phyloP scores from a whole-genome alignment of 2,113 vertebrate species.

The Apus apus region DNA sequence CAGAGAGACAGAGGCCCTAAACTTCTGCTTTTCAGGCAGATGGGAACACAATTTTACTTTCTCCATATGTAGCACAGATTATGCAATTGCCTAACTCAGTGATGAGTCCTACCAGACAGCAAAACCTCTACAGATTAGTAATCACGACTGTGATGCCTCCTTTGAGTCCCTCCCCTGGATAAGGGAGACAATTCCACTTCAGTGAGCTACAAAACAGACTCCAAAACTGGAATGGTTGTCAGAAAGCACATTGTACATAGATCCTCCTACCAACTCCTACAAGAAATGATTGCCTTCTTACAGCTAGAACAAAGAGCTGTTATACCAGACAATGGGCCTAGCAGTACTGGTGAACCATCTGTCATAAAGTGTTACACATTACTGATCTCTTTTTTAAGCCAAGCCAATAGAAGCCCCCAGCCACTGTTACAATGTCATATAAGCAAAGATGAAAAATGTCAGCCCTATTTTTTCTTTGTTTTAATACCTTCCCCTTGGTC shows the following conservation, averaged over 20 bases:
- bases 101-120: background rate
- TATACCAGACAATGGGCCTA: conserved; percentile 39
- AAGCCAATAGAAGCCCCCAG: background rate
- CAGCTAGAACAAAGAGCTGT: conserved; percentile 48
- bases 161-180: background rate
- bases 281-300: conserved; percentile 40
- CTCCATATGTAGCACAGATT: background rate
- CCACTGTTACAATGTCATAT: background rate
- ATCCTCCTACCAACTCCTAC: conserved; percentile 36
- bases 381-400: conserved; percentile 9
- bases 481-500: background rate
- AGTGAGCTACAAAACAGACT: background rate
- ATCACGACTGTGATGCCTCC: background rate
- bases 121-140: background rate
- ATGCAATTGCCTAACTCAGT: background rate
- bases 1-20: background rate
- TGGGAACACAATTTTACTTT: accelerated
- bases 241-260: background rate
- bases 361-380: conserved; percentile 2
- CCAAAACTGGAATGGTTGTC: background rate
- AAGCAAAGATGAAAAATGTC: background rate
- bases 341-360: background rate
- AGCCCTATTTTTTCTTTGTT: background rate
- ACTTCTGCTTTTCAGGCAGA: background rate
- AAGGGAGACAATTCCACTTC: background rate